phyloP scores from a whole-genome alignment of 1,140 invertebrate genomes.

The Drosophila neocordata region DNA sequence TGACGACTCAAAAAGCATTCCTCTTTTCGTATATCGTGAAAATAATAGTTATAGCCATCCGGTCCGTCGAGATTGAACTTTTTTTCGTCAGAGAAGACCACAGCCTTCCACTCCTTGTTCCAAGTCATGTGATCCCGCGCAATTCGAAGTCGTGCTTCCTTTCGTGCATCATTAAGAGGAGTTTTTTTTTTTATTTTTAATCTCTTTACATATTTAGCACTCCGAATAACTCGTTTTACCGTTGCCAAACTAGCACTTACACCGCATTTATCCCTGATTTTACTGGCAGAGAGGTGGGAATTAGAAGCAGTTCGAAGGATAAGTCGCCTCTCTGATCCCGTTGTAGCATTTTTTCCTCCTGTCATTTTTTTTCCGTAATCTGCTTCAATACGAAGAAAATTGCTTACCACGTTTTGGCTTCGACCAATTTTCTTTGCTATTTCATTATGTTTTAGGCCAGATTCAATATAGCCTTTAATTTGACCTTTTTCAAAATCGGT shows the following conservation, averaged over 20 bases:
- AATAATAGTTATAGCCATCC: conserved; percentile 13
- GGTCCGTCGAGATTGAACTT: conserved; percentile 10
- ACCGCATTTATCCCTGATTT: not conserved
- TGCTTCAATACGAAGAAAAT: conserved; percentile 1
- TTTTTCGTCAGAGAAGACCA: conserved; percentile 8
- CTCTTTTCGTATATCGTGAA: conserved; percentile 1
- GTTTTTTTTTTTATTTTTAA: conserved; percentile 12
- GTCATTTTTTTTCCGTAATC: conserved; percentile 9
- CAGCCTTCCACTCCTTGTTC: not conserved
- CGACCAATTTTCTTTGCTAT: not conserved
- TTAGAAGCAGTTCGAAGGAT: conserved; percentile 12
- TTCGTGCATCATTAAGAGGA: conserved; percentile 8
- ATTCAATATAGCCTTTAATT: conserved; percentile 9
- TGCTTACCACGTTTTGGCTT: not conserved
- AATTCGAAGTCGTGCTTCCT: not conserved
- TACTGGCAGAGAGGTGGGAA: conserved; percentile 4
- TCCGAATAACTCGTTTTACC: conserved; percentile 7
- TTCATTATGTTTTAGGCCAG: not conserved
- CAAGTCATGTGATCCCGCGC: conserved; percentile 1
- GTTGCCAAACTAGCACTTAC: conserved; percentile 14
- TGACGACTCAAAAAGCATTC: not conserved
- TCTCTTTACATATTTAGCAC: not conserved
- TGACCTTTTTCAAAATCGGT: conserved; percentile 3
- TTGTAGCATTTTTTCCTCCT: conserved; percentile 10
- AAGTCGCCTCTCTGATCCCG: conserved; percentile 8